Evolutionary conservation across 2,888 invertebrate species (phyloP), one percentile per base, ranked within the genome.

Genomic region (Drosophila vallismaia): DNA sequence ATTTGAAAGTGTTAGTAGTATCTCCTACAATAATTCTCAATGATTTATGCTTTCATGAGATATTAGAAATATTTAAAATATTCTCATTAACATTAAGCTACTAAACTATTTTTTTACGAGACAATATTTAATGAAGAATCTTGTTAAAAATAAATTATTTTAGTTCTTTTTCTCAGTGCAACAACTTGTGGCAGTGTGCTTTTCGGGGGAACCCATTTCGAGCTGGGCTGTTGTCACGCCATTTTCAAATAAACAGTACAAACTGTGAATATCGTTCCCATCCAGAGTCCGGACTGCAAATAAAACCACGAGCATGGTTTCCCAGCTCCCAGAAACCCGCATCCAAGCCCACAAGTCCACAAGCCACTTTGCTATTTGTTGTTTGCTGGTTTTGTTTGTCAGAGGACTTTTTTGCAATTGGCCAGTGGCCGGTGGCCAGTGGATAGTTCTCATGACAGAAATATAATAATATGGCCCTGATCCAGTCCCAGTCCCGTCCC

Each of bases 211-310:
- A 14, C n/a, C 10, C 44, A 26, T 40, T 36, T 26, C 12, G 12
- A 51, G 60, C 38, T 52, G 44, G 52, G 33, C 12, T 72, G 69
- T 62, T 56, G 63, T 76, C 80, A 71, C 70, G 71, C 67, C 63
- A 68, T 64, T 78, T 71, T 70, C 71, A 54, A 67, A 54, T 68
- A 56, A 63, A 68, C 46, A 54, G 54, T 58, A 63, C 67, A 67
- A 81, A 55, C 62, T 64, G 79, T 54, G 67, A 72, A 86, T 76
- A 78, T 76, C 70, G 76, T 83, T 73, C 78, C 59, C 57, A 62
- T 48, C 14, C 58, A 55, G 55, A 71, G 48, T 40, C 14, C 56
- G 59, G 57, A 71, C 74, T 71, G 63, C 70, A 75, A 75, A 82
- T 79, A 87, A 86, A 77, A 60, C 75, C 71, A 77, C 74, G 77